phyloP scores from a whole-genome alignment of 2,888 invertebrate species.

The Ptycholaimellus sp. region DNA sequence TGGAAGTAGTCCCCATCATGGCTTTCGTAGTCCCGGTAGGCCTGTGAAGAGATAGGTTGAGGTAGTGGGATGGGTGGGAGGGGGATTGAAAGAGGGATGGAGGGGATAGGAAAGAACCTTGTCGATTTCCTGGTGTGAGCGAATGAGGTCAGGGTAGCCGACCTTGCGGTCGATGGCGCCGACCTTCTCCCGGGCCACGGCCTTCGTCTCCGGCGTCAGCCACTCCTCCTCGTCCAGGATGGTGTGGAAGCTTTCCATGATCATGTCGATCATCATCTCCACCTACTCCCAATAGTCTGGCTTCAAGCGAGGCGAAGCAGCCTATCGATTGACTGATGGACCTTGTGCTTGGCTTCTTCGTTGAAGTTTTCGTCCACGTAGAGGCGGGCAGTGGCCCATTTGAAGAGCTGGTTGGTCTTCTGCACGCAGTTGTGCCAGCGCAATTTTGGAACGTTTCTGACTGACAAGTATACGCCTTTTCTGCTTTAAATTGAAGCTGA shows the following conservation, averaged over 20 bases:
- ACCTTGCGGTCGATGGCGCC: slow-evolving; percentile 60
- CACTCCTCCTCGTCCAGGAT: slow-evolving; percentile 56
- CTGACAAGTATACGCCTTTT: too few relatives aligned
- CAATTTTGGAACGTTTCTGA: slow-evolving; percentile 22
- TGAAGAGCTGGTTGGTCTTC: slow-evolving; percentile 43
- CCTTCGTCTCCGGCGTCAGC: slow-evolving; percentile 66
- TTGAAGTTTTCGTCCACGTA: slow-evolving; percentile 71
- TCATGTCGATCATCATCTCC: slow-evolving; percentile 64
- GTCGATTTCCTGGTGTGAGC: too few relatives aligned
- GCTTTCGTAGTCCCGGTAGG: slow-evolving; percentile 19
- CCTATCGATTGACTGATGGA: too few relatives aligned
- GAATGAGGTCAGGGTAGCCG: slow-evolving; percentile 68
- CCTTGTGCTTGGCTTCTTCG: slow-evolving; percentile 55
- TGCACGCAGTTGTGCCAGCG: slow-evolving; percentile 75
- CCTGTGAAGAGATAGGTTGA: slow-evolving; percentile 9
- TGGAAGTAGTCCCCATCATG: slow-evolving; percentile 19
- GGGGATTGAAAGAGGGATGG: too few relatives aligned
- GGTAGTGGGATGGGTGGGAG: too few relatives aligned
- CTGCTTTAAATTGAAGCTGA: too few relatives aligned
- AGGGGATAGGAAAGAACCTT: too few relatives aligned
- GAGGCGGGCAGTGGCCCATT: slow-evolving; percentile 67
- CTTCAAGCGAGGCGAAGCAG: background rate
- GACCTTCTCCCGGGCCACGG: slow-evolving; percentile 57
- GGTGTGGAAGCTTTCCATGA: slow-evolving; percentile 65
- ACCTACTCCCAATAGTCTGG: slow-evolving; percentile 28